Evolutionary conservation across 2,797 vertebrate species (phyloP).

Genomic region (Sitta carolinensis): DNA sequence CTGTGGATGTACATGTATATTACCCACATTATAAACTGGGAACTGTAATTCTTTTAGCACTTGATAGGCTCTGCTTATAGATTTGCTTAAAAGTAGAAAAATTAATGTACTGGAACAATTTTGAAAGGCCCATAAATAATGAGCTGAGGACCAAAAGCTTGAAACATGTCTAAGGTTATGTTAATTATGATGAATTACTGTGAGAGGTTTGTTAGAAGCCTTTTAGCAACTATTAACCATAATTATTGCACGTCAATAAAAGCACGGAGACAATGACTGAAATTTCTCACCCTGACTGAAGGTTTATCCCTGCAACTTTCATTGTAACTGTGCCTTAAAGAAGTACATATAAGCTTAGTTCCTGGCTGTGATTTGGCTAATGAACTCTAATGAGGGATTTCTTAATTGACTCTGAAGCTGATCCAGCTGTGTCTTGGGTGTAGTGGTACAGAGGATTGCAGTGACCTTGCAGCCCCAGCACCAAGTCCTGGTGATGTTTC

Average conservation of each 20-base stretch:
- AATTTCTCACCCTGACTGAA: neutral
- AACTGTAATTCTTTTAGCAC: slow-evolving; percentile 1
- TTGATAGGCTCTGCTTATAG: slow-evolving; percentile 42
- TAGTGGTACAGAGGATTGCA: neutral
- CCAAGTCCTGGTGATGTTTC: neutral
- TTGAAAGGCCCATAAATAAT: slow-evolving; percentile 69
- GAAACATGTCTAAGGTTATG: slow-evolving; percentile 57
- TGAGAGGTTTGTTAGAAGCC: slow-evolving; percentile 49
- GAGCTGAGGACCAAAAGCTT: slow-evolving; percentile 46
- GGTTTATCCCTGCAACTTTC: neutral
- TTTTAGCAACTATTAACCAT: slow-evolving; percentile 41
- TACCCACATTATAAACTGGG: slow-evolving; percentile 4
- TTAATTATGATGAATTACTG: slow-evolving; percentile 72
- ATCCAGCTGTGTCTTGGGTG: neutral
- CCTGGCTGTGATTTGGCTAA: neutral
- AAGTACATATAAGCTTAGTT: neutral
- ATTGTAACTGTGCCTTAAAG: neutral
- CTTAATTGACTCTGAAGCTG: neutral
- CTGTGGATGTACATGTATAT: neutral
- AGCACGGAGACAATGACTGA: rapidly evolving
- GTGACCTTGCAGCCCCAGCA: neutral
- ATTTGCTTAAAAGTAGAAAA: slow-evolving; percentile 72
- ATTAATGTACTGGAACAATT: slow-evolving; percentile 72
- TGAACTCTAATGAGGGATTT: neutral
- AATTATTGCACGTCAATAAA: slow-evolving; percentile 25